A percentile compares a stretch with the other conserved stretches of the same genome.
Conservation (phyloP, 2,113 vertebrate species). For the Myotis davidii region DNA sequence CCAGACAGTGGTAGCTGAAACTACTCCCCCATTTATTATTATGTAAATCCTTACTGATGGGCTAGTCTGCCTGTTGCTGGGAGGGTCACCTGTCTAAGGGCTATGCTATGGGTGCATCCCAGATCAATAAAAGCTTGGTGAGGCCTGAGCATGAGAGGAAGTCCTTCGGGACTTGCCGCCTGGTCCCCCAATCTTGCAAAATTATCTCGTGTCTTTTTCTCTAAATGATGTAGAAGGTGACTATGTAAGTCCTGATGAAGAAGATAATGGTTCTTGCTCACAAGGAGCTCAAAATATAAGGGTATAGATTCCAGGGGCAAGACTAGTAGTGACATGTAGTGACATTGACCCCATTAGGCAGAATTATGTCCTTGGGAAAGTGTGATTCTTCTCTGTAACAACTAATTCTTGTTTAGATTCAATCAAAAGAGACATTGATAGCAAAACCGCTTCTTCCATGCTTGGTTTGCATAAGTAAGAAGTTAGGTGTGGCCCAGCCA, state of each 20-base stretch:
- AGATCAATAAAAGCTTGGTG: too few species aligned
- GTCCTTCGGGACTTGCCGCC: too few species aligned
- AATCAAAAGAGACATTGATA: background rate
- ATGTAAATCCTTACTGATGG: too few species aligned
- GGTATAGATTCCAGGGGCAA: background rate
- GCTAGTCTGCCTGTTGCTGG: too few species aligned
- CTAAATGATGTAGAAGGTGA: background rate
- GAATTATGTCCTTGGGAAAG: background rate
- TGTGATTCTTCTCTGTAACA: background rate
- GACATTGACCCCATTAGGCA: background rate
- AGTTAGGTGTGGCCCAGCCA: background rate
- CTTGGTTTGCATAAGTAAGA: background rate
- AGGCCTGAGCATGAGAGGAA: too few species aligned
- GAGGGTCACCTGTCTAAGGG: too few species aligned
- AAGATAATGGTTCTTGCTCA: background rate
- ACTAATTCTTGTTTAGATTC: background rate
- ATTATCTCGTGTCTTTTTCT: too few species aligned
- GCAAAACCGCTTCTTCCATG: background rate
- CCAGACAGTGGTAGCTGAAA: too few species aligned
- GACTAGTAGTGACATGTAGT: background rate
- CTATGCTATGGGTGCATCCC: too few species aligned
- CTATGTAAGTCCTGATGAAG: background rate
- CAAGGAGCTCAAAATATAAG: background rate
- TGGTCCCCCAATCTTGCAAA: too few species aligned
- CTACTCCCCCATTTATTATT: too few species aligned